Evolutionary conservation across 2,797 vertebrate species (phyloP), one percentile per base, ranked within the genome.

Genomic region (Pseudotriccus pelzelni): DNA sequence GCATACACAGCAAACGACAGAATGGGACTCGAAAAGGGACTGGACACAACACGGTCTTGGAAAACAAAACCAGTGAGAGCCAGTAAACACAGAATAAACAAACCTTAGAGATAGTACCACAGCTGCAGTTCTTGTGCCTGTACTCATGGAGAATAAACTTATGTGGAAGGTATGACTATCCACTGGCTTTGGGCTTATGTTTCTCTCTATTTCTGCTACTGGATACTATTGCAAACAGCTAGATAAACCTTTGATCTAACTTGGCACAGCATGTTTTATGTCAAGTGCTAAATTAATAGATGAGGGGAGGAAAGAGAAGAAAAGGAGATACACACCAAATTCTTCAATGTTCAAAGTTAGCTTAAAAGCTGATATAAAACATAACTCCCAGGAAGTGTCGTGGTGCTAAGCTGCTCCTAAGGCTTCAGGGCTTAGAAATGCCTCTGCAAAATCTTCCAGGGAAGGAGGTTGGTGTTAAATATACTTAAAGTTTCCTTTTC

Each of bases 341-440:
- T 80, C 46, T 75, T 72, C 32, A 68, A 25, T 37, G 78, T 95
- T n/a, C 46, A 15, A 74, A 78, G 32, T 68, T 55, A 88, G 50
- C 27, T 84, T 62, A 81, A 78, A 84, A 47, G 55, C 18, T 62
- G 50, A 55, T 69, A 41, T 7, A 36, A 78, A 88, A 84, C 7
- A 4, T 25, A 73, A 66, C 9, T 84, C n/a, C 19, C 25, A 66
- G 36, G 50, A 82, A 79, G 19, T 1, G 2, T 4, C 0, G 0
- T 22, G n/a, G 52, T 37, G 9, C 72, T 91, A 77, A 75, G 18
- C 37, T 83, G n/a, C 56, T 62, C 52, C 60, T 19, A 63, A 60
- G 41, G 47, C 52, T 82, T 85, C 72, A 83, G 10, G 39, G 44
- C 41, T 62, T 17, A 84, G 41, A 88, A 55, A 49, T 52, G 36